A percentile compares a stretch with the other conserved stretches of the same genome.
phyloP scores from a whole-genome alignment of 1,140 invertebrate genomes.

The Lasioglossum albipes region DNA sequence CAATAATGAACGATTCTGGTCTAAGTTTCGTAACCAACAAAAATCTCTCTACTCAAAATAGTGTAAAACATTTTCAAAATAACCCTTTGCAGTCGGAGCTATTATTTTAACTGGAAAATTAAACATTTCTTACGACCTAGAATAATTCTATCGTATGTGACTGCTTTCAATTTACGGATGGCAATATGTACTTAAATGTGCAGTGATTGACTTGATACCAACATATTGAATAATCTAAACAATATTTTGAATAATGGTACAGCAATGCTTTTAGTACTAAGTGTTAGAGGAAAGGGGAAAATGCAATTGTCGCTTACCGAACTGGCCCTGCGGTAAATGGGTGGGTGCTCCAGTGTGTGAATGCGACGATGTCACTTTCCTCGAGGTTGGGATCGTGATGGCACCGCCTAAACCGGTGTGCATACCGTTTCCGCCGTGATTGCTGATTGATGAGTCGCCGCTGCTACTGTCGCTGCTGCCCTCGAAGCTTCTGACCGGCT shows the following conservation, averaged over 20 bases:
- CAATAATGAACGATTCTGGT: neutral
- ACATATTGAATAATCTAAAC: no score
- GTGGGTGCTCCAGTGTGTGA: conserved; percentile 53
- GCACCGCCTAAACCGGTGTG: conserved; percentile 69
- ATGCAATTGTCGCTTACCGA: conserved; percentile 47
- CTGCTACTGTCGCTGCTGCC: conserved; percentile 66
- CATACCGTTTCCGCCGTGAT: conserved; percentile 61
- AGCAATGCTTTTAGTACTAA: neutral
- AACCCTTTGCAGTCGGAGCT: no score
- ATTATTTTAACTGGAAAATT: no score
- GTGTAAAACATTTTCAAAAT: neutral
- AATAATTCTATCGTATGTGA: no score
- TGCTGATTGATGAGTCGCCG: conserved; percentile 62
- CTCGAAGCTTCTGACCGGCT: conserved; percentile 55
- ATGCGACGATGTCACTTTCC: conserved; percentile 67
- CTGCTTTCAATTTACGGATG: no score
- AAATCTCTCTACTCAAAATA: neutral
- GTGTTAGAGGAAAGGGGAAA: neutral
- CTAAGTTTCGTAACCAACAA: neutral
- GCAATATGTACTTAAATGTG: no score
- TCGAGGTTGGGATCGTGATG: conserved; percentile 71
- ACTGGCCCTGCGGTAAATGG: conserved; percentile 42
- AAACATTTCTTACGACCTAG: no score
- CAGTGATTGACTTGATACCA: no score
- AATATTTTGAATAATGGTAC: no score